Evolutionary conservation across 2,797 vertebrate genomes (phyloP).

Genomic region (Acanthurus leucopareius): DNA sequence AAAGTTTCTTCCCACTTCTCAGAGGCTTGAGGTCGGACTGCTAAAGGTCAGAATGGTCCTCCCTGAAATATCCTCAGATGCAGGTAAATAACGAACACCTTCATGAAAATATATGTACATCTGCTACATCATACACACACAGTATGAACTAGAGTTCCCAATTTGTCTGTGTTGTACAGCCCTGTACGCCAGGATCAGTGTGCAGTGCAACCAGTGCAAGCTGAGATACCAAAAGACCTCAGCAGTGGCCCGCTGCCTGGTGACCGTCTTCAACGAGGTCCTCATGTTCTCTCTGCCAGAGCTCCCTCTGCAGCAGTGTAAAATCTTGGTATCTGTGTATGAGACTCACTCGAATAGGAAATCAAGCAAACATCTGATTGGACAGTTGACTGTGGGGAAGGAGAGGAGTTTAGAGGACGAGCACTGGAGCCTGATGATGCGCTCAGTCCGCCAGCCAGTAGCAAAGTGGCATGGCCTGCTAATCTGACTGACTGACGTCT

Average conservation of each 20-base stretch:
- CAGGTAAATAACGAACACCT: conserved; percentile 53
- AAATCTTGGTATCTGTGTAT: conserved; percentile 81
- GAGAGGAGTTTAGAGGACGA: conserved; percentile 69
- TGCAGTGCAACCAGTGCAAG: conserved; percentile 84
- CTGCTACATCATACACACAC: neutral
- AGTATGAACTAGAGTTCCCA: neutral
- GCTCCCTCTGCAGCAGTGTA: conserved; percentile 74
- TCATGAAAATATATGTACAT: neutral
- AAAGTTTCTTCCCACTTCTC: conserved; percentile 86
- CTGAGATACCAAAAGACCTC: conserved; percentile 85
- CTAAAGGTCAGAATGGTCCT: conserved; percentile 81
- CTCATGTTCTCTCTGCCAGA: conserved; percentile 84
- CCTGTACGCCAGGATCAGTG: conserved; percentile 80
- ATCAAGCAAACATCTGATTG: conserved; percentile 78
- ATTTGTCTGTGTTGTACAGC: conserved; percentile 66
- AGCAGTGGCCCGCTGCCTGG: conserved; percentile 51
- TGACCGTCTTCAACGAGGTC: conserved; percentile 87
- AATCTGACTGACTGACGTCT: conserved; percentile 48
- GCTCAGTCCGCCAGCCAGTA: conserved; percentile 84
- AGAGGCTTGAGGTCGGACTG: conserved; percentile 85
- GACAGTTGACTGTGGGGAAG: conserved; percentile 81
- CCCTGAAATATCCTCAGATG: conserved; percentile 32
- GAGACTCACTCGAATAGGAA: conserved; percentile 65
- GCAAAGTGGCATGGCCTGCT: conserved; percentile 83
- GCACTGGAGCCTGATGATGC: conserved; percentile 86